Conservation (phyloP, 2,797 vertebrate genomes). For the Phataginus tricuspis region DNA sequence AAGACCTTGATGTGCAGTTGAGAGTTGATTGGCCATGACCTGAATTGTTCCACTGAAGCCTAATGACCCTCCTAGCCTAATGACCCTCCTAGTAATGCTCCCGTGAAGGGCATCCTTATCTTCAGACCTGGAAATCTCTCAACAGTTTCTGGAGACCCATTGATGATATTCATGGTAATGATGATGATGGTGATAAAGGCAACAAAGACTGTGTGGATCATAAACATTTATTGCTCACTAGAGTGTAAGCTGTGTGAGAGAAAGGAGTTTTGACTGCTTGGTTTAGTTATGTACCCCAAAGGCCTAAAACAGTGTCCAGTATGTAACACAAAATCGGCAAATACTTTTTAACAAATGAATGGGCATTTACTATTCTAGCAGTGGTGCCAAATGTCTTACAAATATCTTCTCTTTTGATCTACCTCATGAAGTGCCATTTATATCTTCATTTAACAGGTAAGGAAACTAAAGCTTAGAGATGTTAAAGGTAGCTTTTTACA, state of each 20-base stretch:
- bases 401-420: background rate
- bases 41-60: background rate
- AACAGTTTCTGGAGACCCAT: background rate
- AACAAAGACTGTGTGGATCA: background rate
- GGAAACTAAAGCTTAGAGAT: background rate
- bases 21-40: conserved; percentile 24
- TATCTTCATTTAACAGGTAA: background rate
- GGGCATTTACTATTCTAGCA: background rate
- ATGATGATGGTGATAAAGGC: background rate
- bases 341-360: background rate
- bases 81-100: background rate
- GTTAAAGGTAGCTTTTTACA: background rate
- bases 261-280: background rate
- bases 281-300: background rate
- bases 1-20: background rate
- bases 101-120: background rate
- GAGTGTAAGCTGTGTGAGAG: background rate
- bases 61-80: background rate
- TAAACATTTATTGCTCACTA: background rate
- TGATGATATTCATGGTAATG: background rate
- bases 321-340: background rate
- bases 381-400: background rate
- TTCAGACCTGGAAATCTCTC: conserved; percentile 4
- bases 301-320: background rate
- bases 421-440: background rate